phyloP scores from a whole-genome alignment of 1,140 invertebrate species.

The Psix sp. region DNA sequence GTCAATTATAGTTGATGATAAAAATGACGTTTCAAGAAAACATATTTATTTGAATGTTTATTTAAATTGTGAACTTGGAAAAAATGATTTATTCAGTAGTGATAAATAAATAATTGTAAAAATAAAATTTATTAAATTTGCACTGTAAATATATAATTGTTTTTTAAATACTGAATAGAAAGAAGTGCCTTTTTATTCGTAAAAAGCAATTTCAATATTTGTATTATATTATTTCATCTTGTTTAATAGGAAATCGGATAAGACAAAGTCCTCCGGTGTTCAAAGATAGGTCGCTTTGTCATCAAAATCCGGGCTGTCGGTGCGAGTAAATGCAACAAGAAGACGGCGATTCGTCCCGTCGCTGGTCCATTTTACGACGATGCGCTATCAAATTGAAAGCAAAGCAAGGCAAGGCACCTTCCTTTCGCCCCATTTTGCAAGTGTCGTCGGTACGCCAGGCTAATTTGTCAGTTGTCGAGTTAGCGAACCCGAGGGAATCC shows the following conservation, averaged over 20 bases:
- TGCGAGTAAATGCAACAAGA: slow-evolving; percentile 25
- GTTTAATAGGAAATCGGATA: too few relatives aligned
- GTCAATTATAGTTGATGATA: slow-evolving; percentile 42
- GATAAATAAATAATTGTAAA: too few relatives aligned
- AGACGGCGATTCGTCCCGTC: slow-evolving; percentile 39
- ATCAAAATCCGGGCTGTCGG: slow-evolving; percentile 35
- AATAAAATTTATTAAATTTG: too few relatives aligned
- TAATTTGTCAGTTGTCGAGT: slow-evolving; percentile 79
- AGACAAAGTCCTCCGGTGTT: too few relatives aligned
- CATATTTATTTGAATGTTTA: too few relatives aligned
- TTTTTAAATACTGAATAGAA: too few relatives aligned
- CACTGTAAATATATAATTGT: too few relatives aligned
- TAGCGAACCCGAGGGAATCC: slow-evolving; percentile 75
- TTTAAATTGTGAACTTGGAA: slow-evolving; percentile 1
- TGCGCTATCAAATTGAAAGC: slow-evolving; percentile 66
- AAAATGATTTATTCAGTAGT: too few relatives aligned
- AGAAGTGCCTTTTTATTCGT: too few relatives aligned
- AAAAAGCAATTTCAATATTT: too few relatives aligned
- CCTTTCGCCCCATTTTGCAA: slow-evolving; percentile 77
- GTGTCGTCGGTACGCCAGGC: slow-evolving; percentile 76
- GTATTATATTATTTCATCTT: too few relatives aligned
- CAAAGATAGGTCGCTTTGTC: slow-evolving; percentile 21
- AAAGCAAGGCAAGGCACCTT: slow-evolving; percentile 63
- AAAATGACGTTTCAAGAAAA: slow-evolving; percentile 28
- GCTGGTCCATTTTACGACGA: slow-evolving; percentile 42